Percentiles rank a stretch among this genome's conserved stretches.
These are phyloP conservation scores for Pica pica DNA, from an alignment of 2,113 vertebrate species.

Conservation along the genomic window DNA sequence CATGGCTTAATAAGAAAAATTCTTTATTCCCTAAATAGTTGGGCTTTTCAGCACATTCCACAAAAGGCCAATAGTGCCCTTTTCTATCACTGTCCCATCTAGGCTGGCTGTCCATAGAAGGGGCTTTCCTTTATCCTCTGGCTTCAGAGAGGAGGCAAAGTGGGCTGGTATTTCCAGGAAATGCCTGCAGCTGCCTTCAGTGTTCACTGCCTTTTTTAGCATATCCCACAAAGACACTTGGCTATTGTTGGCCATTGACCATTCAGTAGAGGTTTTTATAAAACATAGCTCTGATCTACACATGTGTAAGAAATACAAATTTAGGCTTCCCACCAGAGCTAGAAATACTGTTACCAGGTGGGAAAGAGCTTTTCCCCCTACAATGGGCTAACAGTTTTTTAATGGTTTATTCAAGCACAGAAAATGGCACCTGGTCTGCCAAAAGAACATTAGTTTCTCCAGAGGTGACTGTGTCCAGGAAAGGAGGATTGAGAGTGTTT, in stretches of 20 bases:
- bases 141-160: neutral
- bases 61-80: neutral
- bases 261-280: neutral
- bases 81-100: neutral
- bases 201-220: neutral
- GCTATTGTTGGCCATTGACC: neutral
- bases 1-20: neutral
- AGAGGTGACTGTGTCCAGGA: neutral
- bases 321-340: neutral
- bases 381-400: neutral
- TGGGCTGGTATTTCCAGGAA: neutral
- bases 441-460: neutral
- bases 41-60: neutral
- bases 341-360: neutral
- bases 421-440: neutral
- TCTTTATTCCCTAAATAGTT: neutral
- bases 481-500: neutral
- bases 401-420: neutral
- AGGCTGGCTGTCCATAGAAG: neutral
- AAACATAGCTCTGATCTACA: neutral
- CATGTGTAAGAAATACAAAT: neutral
- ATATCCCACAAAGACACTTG: neutral
- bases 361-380: neutral
- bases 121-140: neutral
- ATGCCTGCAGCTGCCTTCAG: neutral